Conservation (phyloP, 2,113 vertebrate genomes). For the Erythrocercus mccallii region DNA sequence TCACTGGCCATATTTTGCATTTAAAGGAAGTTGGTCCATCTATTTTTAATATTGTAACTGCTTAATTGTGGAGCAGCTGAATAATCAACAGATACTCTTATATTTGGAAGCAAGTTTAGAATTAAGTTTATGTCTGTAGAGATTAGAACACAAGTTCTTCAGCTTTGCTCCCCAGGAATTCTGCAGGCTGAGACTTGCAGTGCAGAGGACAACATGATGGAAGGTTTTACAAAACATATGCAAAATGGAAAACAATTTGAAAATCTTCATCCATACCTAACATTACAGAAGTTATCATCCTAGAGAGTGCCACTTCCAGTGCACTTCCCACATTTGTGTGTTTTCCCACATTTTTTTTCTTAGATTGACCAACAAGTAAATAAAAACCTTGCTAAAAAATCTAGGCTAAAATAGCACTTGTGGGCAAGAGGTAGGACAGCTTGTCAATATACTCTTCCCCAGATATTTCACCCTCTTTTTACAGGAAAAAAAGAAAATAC, state of each 20-base stretch:
- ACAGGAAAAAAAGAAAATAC: not conserved
- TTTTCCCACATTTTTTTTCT: not conserved
- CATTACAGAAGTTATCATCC: not conserved
- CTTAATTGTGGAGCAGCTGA: not conserved
- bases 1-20: not conserved
- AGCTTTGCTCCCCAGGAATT: not conserved
- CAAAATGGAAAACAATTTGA: not conserved
- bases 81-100: not conserved
- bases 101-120: not conserved
- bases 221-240: not conserved
- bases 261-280: not conserved
- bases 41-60: not conserved
- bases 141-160: not conserved
- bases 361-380: not conserved
- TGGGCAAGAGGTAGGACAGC: not conserved
- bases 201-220: accelerated
- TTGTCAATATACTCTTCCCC: not conserved
- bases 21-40: not conserved
- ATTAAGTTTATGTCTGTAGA: not conserved
- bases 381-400: not conserved
- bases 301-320: not conserved
- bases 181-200: not conserved
- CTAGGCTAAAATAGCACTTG: not conserved
- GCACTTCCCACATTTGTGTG: no score
- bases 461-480: not conserved